Percentiles rank a stretch among this genome's conserved stretches.
Evolutionary conservation across 2,888 invertebrate species (phyloP).

Genomic region (Cybosia mesomella): DNA sequence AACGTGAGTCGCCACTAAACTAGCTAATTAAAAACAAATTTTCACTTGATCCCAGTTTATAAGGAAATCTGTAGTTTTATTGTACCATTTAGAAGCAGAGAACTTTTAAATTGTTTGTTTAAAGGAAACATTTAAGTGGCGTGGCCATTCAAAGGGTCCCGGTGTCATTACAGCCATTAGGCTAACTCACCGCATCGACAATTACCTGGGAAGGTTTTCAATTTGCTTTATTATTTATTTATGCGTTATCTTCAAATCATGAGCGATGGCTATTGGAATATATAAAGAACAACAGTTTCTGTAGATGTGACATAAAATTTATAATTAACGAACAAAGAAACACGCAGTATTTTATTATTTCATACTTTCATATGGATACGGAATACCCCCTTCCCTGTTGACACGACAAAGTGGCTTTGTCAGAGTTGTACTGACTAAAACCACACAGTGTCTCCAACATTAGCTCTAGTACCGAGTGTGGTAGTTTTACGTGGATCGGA

Average conservation of each 20-base stretch:
- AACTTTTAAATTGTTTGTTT: conserved; percentile 62
- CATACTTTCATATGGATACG: not conserved
- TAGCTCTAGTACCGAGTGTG: too few species aligned
- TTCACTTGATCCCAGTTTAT: conserved; percentile 39
- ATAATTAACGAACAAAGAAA: not conserved
- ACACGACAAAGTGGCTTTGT: too few species aligned
- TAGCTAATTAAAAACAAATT: conserved; percentile 30
- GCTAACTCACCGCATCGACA: conserved; percentile 63
- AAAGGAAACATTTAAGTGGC: conserved; percentile 58
- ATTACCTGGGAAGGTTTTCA: conserved; percentile 79
- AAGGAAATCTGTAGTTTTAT: conserved; percentile 45
- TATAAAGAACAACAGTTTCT: conserved; percentile 52
- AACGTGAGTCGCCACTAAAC: conserved; percentile 26
- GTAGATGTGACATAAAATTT: conserved; percentile 50
- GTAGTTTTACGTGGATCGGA: too few species aligned
- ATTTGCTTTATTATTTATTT: conserved; percentile 86
- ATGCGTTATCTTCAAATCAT: conserved; percentile 81
- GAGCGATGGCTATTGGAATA: conserved; percentile 65
- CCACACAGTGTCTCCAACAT: too few species aligned
- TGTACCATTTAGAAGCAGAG: conserved; percentile 41
- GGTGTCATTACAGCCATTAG: conserved; percentile 78
- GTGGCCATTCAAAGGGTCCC: conserved; percentile 72
- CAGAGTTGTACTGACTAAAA: too few species aligned
- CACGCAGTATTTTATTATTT: not conserved
- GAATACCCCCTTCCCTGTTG: not conserved